A percentile compares a stretch with the other conserved stretches of the same genome.
phyloP scores from a whole-genome alignment of 30 jellyfish, hydroid and myxozoan species.

The Nemopilema nomurai region DNA sequence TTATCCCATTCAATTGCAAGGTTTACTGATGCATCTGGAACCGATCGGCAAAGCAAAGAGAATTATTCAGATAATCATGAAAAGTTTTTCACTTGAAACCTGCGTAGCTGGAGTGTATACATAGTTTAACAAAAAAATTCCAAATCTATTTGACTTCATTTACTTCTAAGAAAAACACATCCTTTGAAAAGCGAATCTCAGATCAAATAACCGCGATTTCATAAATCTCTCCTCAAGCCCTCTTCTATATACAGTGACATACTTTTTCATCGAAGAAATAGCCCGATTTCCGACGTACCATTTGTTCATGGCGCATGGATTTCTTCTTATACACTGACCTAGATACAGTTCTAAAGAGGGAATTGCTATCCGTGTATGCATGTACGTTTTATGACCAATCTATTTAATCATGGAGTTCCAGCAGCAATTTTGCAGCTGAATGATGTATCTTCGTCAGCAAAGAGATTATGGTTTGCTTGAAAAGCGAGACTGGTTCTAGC shows the following conservation, averaged over 20 bases:
- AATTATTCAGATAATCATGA: neutral
- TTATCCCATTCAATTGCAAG: neutral
- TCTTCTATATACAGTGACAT: constrained; percentile 20
- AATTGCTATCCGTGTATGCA: too few species aligned
- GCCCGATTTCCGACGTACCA: constrained; percentile 27
- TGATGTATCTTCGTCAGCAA: neutral
- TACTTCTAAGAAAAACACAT: constrained; percentile 5
- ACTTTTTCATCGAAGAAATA: neutral
- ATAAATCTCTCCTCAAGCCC: constrained; percentile 15
- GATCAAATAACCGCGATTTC: constrained; percentile 1
- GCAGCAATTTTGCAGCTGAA: neutral
- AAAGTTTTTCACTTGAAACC: constrained; percentile 18
- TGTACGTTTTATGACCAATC: too few species aligned
- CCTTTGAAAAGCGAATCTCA: constrained; percentile 9
- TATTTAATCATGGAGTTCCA: neutral
- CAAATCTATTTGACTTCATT: constrained; percentile 19
- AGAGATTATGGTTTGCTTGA: neutral
- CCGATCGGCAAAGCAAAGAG: constrained; percentile 31
- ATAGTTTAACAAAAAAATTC: constrained; percentile 18
- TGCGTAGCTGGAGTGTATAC: constrained; percentile 16
- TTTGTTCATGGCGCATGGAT: neutral
- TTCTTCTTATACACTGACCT: too few species aligned
- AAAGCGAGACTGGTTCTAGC: neutral
- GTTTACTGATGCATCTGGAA: neutral
- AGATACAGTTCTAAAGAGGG: too few species aligned